Evolutionary conservation across 2,113 vertebrate genomes (phyloP).

Genomic region (Thunnus maccoyii): DNA sequence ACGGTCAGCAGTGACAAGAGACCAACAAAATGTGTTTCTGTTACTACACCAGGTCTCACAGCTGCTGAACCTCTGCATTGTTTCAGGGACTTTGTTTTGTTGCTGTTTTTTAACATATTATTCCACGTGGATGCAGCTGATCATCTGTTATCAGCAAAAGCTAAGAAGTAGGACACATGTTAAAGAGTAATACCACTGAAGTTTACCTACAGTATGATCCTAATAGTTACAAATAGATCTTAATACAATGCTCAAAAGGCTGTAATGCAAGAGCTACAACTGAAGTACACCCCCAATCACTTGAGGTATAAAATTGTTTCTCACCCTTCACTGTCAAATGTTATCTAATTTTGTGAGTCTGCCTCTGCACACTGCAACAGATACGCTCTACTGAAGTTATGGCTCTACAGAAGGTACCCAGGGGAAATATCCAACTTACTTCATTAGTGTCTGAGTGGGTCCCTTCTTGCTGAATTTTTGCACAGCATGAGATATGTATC

Average conservation of each 20-base stretch:
- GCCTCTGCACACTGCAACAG: neutral
- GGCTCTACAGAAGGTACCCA: neutral
- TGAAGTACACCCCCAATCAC: neutral
- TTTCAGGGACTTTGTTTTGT: neutral
- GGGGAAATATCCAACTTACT: conserved; percentile 1
- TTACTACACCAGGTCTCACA: neutral
- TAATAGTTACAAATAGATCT: neutral
- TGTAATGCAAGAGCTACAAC: neutral
- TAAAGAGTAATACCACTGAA: neutral
- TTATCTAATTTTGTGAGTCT: neutral
- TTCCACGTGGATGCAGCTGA: neutral
- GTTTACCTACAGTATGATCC: neutral
- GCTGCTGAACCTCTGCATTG: neutral
- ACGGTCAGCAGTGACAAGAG: conserved; percentile 17
- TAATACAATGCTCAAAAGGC: neutral
- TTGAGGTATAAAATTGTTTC: neutral
- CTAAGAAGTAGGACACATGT: neutral
- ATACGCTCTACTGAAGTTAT: neutral
- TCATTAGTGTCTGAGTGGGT: neutral
- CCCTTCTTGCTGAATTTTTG: neutral
- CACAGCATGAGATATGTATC: conserved; percentile 2
- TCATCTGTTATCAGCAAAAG: neutral
- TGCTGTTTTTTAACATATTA: neutral
- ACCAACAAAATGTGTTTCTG: conserved; percentile 13
- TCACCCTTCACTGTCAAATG: neutral